phyloP scores from a whole-genome alignment of 2,888 invertebrate species.

The Frankliniella fusca region DNA sequence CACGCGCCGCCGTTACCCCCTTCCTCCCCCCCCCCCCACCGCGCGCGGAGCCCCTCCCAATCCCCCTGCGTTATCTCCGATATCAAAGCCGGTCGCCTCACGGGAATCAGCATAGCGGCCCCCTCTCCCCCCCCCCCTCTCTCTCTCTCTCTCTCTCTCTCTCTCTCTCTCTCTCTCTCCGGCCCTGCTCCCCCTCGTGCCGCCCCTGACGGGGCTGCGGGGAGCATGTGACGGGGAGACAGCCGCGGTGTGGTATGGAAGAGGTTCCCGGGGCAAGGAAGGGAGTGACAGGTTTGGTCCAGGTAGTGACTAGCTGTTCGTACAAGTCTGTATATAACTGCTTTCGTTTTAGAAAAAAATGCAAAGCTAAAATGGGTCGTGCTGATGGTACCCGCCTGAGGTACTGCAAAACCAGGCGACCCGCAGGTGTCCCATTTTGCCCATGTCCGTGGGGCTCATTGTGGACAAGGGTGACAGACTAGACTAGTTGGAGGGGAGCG shows the following conservation, averaged over 20 bases:
- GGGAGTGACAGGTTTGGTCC: background rate
- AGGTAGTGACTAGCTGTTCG: background rate
- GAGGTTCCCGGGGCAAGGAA: background rate
- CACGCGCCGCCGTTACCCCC: background rate
- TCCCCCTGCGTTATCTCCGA: conserved; percentile 12
- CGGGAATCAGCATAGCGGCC: conserved; percentile 15
- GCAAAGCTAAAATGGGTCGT: background rate
- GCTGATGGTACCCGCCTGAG: background rate
- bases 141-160: background rate
- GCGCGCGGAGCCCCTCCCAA: background rate
- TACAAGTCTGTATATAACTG: background rate
- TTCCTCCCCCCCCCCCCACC: background rate
- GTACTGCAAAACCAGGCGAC: background rate
- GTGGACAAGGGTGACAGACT: background rate
- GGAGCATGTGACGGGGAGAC: background rate
- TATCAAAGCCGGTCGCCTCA: conserved; percentile 21
- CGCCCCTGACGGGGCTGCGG: background rate
- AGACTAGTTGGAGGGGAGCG: background rate
- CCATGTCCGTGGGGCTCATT: background rate
- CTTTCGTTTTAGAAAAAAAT: background rate
- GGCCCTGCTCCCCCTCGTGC: background rate
- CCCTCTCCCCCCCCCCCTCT: background rate
- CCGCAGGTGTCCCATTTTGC: no score
- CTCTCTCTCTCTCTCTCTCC: background rate
- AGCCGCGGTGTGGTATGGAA: background rate